Evolutionary conservation across 2,113 vertebrate species (phyloP), one percentile per base, ranked within the genome.

Genomic region (Chinchilla lanigera): DNA sequence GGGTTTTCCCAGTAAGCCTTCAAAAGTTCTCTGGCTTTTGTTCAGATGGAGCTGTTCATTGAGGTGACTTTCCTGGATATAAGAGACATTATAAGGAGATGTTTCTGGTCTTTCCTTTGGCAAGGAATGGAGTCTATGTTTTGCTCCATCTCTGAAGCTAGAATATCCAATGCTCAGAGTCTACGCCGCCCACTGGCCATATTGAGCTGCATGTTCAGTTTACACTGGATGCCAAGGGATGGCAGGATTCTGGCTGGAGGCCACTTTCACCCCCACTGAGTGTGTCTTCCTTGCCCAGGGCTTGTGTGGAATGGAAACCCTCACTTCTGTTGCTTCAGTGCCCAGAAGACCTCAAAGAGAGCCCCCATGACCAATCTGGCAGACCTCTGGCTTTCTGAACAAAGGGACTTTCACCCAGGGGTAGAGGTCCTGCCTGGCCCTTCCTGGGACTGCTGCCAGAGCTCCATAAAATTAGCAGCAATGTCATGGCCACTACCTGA

Each of bases 101-200:
- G 83, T 83, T 89, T 93, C 86, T 81, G 50, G 61, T 78, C 38
- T 90, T 50, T 65, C 90, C 90, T 89, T 44, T 84, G 61, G 47
- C 56, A 94, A 24, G 41, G 58, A 11, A 92, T 26, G 26, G 54
- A 92, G 3, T n/a, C 41, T 56, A 14, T 80, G 20, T 33, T 75
- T 17, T 41, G 13, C 56, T 38, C n/a, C n/a, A 87, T 87, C n/a
- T 69, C n/a, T 35, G 41, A 61, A 80, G 61, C 54, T 67, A 54
- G 69, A 28, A 47, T 78, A 52, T 26, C 69, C 58, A 24, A 54
- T 58, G 44, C 1, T 86, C 33, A 35, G 38, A 63, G 73, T 41
- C 41, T 9, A 3, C 9, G 7, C 24, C 71, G 50, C n/a, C 85
- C 30, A 63, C 3, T 26, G 80, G 52, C 28, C 75, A 73, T 38